Conservation (phyloP, 2,888 invertebrate genomes). For the Leptothorax acervorum region DNA sequence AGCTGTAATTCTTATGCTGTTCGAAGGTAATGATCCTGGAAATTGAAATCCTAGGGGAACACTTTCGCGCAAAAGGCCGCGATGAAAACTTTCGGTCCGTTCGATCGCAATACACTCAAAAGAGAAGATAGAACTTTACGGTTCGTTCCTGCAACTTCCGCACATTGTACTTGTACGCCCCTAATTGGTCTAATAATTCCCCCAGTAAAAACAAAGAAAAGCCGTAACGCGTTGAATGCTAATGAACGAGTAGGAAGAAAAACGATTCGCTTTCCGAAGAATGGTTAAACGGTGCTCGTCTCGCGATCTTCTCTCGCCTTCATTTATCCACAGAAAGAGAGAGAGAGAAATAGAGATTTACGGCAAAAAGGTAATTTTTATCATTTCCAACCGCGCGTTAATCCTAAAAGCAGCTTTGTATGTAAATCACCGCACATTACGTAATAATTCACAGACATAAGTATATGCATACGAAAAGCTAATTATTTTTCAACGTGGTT, state of each 20-base stretch:
- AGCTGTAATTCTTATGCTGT: not conserved
- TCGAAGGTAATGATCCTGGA: conserved; percentile 25
- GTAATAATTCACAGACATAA: not conserved
- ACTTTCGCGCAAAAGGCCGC: conserved; percentile 23
- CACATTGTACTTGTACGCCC: conserved; percentile 18
- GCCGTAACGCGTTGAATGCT: conserved; percentile 52
- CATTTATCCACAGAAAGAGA: conserved; percentile 1
- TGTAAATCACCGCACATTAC: conserved; percentile 10
- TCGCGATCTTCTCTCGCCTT: conserved; percentile 10
- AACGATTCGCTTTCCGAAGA: conserved; percentile 38
- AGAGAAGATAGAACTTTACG: conserved; percentile 33
- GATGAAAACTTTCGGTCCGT: conserved; percentile 15
- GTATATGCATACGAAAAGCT: not conserved
- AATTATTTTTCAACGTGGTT: not conserved
- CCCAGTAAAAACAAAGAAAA: conserved; percentile 43
- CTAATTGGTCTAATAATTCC: conserved; percentile 48
- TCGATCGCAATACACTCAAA: conserved; percentile 35
- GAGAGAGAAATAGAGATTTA: conserved; percentile 3
- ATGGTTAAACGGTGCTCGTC: conserved; percentile 46
- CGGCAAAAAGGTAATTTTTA: conserved; percentile 17
- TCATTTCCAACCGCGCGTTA: conserved; percentile 10
- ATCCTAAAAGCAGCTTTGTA: conserved; percentile 20
- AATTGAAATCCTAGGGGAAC: conserved; percentile 38
- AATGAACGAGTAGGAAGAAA: conserved; percentile 52
- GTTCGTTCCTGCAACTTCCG: conserved; percentile 39